A percentile compares a stretch with the other conserved stretches of the same genome.
Evolutionary conservation across 2,797 vertebrate species (phyloP).

Genomic region (Okamejei kenojei): DNA sequence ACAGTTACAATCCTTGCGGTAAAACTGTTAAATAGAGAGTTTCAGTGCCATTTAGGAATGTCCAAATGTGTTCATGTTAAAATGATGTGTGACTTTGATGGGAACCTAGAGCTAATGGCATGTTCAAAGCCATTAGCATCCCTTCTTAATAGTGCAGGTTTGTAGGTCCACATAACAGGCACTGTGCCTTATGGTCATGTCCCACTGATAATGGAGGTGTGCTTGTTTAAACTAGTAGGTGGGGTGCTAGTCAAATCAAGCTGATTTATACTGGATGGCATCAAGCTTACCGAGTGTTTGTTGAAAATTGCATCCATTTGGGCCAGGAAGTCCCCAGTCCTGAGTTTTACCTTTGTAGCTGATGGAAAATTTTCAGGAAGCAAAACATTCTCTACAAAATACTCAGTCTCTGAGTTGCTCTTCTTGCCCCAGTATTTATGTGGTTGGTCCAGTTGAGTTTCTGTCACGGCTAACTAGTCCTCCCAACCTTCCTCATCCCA

Average conservation of each 20-base stretch:
- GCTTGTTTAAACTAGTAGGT: neutral
- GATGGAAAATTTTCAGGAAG: neutral
- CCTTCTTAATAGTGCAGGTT: neutral
- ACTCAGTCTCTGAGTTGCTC: neutral
- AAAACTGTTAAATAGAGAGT: neutral
- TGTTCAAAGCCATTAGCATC: neutral
- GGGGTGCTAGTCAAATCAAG: neutral
- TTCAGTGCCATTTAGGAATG: neutral
- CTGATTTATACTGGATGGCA: neutral
- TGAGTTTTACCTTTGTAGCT: neutral
- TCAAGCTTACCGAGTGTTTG: neutral
- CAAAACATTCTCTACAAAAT: neutral
- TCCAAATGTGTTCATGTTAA: neutral
- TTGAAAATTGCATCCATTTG: neutral
- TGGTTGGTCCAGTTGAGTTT: neutral
- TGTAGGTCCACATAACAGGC: too few species aligned
- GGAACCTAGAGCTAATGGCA: neutral
- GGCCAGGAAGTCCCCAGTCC: neutral
- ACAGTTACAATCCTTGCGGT: neutral
- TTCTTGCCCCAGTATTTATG: neutral
- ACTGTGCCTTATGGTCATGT: neutral
- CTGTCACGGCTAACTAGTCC: neutral
- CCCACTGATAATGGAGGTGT: neutral
- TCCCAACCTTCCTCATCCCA: too few species aligned
- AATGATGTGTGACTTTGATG: neutral